These are phyloP conservation scores for Catalaphyllia jardinei DNA, from an alignment of 64 coral and sea anemone genomes.

Conservation along the genomic window DNA sequence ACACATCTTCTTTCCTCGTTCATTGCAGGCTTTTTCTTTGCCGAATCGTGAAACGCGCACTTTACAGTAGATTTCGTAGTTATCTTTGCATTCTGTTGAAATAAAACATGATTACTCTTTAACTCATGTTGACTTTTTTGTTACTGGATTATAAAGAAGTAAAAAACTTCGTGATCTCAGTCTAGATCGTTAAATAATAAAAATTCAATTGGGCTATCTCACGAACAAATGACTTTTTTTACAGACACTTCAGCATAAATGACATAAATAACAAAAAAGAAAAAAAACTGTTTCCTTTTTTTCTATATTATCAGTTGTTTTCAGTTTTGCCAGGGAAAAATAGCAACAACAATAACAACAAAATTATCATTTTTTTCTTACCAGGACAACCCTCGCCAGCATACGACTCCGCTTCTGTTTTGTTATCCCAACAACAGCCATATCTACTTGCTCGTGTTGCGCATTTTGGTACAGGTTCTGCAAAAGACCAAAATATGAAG, in stretches of 20 bases:
- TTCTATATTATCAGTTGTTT: background rate
- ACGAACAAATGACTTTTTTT: too few species aligned
- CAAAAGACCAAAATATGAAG: background rate
- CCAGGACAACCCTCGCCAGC: constrained; percentile 9
- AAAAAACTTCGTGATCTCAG: background rate
- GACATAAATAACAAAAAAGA: too few species aligned
- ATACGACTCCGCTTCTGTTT: constrained; percentile 1
- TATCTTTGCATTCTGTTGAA: constrained; percentile 31
- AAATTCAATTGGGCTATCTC: too few species aligned
- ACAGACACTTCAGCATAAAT: too few species aligned
- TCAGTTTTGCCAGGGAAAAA: background rate
- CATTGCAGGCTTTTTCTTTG: constrained; percentile 23
- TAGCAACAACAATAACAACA: background rate
- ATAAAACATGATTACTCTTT: background rate
- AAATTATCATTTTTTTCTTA: background rate
- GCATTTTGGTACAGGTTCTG: background rate
- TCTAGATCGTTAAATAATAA: too few species aligned
- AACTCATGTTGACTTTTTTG: background rate
- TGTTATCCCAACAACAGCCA: constrained; percentile 20
- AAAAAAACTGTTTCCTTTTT: background rate
- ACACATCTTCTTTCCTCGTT: constrained; percentile 33
- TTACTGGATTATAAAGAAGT: too few species aligned
- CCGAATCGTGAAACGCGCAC: background rate
- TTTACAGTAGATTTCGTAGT: constrained; percentile 3
- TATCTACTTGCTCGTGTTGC: constrained; percentile 4